Evolutionary conservation across 2,113 vertebrate genomes (phyloP), one percentile per base, ranked within the genome.

Genomic region (Asarcornis scutulata): DNA sequence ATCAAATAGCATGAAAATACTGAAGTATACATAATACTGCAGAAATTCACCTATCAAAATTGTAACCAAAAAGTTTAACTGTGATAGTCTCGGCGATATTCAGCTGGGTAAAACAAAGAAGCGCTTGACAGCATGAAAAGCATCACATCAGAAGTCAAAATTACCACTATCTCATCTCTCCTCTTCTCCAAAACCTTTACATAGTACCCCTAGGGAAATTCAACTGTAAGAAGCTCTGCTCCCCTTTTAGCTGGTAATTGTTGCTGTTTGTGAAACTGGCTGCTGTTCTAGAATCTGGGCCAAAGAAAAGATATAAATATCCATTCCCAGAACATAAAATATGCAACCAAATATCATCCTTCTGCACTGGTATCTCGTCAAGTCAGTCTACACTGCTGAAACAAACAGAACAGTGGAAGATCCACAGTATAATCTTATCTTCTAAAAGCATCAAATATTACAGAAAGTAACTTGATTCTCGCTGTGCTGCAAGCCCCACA

Each of bases 261-360:
- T 71, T 90, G 77, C 88, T 95, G 73, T 86, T 94, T 83, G 52
- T 53, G 66, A 91, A 96, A 86, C 80, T 92, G 95, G 90, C 23
- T 2, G 76, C 86, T 94, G 73, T 92, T 93, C 77, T 88, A 93
- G 93, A 96, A 96, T 93, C 92, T 93, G 80, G 88, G 95, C 93
- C 95, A 96, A 86, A 93, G 48, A 82, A 34, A 18, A 82, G 88
- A 81, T 96, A 93, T 79, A 96, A 96, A 96, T 94, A 96, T 68
- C 88, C 42, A 38, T 91, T 90, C 90, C 83, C 90, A 96, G 76
- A 92, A 86, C 83, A 97, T 91, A 93, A 95, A 97, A 96, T 86
- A 96, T 88, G 73, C 73, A 96, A 88, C 62, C 86, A 93, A 96
- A 93, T 69, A 84, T 62, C 86, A 64, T 58, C 80, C 80, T 82